phyloP scores from a whole-genome alignment of 2,888 invertebrate species.

The Boloria selene region DNA sequence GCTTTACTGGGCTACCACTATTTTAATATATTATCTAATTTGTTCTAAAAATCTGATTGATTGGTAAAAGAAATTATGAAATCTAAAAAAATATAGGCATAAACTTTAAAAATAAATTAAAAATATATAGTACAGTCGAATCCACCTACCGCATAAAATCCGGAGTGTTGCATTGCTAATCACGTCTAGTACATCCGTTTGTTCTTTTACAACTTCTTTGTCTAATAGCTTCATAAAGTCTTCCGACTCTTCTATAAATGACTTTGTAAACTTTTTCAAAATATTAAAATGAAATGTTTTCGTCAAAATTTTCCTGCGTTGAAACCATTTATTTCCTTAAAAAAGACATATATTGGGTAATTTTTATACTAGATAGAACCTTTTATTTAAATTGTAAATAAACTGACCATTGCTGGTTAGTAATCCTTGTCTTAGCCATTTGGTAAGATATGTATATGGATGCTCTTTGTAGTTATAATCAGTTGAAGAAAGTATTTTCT shows the following conservation, averaged over 20 bases:
- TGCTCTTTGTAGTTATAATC: constrained; percentile 17
- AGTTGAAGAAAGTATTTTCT: constrained; percentile 7
- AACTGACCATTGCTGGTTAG: constrained; percentile 26
- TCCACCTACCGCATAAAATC: constrained; percentile 26
- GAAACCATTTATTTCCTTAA: constrained; percentile 28
- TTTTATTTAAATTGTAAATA: not conserved
- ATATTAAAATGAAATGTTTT: constrained; percentile 34
- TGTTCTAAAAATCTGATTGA: too few species aligned
- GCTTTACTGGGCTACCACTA: too few species aligned
- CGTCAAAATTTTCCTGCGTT: constrained; percentile 29
- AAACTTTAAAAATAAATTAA: too few species aligned
- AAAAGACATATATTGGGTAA: not conserved
- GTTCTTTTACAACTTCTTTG: constrained; percentile 9
- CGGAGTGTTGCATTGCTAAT: constrained; percentile 18
- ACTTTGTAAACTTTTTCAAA: constrained; percentile 24
- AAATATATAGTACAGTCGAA: too few species aligned
- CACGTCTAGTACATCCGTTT: constrained; percentile 19
- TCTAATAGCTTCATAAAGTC: constrained; percentile 11
- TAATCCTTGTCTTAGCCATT: constrained; percentile 26
- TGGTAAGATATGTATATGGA: constrained; percentile 12
- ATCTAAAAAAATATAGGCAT: too few species aligned
- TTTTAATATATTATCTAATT: too few species aligned
- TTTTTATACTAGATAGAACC: not conserved
- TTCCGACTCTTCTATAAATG: constrained; percentile 19
- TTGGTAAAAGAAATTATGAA: too few species aligned